Evolutionary conservation across 2,113 vertebrate genomes (phyloP), one percentile per base, ranked within the genome.

Genomic region (Orthochromis indermauri): DNA sequence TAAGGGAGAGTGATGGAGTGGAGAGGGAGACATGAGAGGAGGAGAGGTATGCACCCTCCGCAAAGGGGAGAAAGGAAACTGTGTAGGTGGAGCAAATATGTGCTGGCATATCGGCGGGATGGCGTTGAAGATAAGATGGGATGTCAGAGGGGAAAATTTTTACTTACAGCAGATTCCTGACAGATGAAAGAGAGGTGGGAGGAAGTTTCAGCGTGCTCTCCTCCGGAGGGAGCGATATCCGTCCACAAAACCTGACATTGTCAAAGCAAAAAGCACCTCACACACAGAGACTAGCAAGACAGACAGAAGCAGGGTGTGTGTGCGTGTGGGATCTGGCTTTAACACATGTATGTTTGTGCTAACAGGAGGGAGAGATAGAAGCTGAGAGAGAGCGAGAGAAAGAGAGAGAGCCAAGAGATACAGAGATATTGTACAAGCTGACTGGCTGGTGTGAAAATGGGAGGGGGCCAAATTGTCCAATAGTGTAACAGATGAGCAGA

Each of bases 401-500:
- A 61, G 76, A 82, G 59, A 82, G 91, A 90, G 79, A 84, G 87
- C 87, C 54, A 61, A 91, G 89, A 86, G 90, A 93, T 81, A 82
- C 68, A 88, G 89, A 81, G 84, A 93, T 85, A 89, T 88, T 86
- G 91, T 93, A 92, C 55, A 45, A 91, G 88, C 90, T 87, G 83
- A 95, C 35, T 94, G 95, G 95, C 90, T 93, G 87, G 10, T 79
- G 73, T 86, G 83, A 85, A 93, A 92, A 90, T 89, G 90, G 94
- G 95, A 91, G 92, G 95, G 92, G 81, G 89, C 81, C 87, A 7
- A 11, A 83, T 37, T 5, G 68, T 80, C 95, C 95, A 95, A 94
- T 95, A 19, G 80, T 14, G 71, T 42, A 5, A 42, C 82, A 83
- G 93, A 91, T 86, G 90, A 94, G 83, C 90, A 71, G 55, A 92